Evolutionary conservation across 2,888 invertebrate species (phyloP).

Genomic region (Drosophila ezoana): DNA sequence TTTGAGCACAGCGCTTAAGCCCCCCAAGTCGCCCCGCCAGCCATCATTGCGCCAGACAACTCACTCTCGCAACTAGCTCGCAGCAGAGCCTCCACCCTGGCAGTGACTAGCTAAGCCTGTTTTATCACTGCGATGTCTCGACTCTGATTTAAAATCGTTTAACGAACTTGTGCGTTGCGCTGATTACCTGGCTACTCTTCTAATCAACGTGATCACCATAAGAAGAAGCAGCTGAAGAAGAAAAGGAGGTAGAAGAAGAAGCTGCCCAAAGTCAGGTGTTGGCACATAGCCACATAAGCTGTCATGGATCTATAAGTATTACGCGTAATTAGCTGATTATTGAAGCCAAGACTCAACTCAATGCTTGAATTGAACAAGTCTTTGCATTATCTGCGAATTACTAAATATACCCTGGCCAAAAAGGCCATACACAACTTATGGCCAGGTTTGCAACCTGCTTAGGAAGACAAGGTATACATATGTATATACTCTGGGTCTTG

Average conservation of each 20-base stretch:
- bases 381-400: not conserved
- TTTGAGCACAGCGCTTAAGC: conserved; percentile 59
- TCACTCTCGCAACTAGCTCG: conserved; percentile 6
- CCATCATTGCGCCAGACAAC: conserved; percentile 26
- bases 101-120: conserved; percentile 39
- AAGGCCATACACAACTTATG: not conserved
- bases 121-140: conserved; percentile 54
- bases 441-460: too few relatives aligned
- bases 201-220: not conserved
- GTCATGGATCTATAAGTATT: not conserved
- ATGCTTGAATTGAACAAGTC: not conserved
- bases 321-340: conserved; percentile 26
- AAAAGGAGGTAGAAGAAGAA: too few relatives aligned
- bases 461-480: too few relatives aligned
- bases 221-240: not conserved
- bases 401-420: not conserved
- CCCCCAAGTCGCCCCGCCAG: conserved; percentile 20
- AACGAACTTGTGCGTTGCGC: conserved; percentile 59
- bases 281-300: not conserved
- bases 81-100: conserved; percentile 1
- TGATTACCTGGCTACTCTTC: conserved; percentile 40
- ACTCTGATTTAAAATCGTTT: conserved; percentile 72
- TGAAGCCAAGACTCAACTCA: conserved; percentile 1
- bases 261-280: not conserved
- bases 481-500: too few relatives aligned